Evolutionary conservation across 2,113 vertebrate species (phyloP).

Genomic region (Mesembrinibis cayennensis): DNA sequence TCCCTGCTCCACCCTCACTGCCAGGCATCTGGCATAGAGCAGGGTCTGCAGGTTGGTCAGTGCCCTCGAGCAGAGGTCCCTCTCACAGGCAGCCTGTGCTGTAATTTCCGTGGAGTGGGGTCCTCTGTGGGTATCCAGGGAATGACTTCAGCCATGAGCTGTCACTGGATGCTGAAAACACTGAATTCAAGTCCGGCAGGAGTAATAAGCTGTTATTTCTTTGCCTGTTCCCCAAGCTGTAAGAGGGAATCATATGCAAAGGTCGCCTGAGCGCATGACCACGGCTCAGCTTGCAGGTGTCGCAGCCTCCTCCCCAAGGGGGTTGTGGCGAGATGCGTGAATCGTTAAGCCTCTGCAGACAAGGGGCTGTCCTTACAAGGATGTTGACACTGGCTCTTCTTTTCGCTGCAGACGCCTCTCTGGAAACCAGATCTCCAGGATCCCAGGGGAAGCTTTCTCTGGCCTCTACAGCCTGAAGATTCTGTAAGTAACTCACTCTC

Average conservation of each 20-base stretch:
- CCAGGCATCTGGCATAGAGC: neutral
- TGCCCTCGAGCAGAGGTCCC: neutral
- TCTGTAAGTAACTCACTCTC: conserved; percentile 81
- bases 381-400: neutral
- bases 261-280: fast-evolving
- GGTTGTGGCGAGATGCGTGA: neutral
- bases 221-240: neutral
- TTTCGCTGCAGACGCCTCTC: conserved; percentile 85
- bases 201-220: neutral
- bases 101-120: neutral
- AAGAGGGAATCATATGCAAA: neutral
- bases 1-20: neutral
- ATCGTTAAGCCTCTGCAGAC: neutral
- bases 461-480: conserved; percentile 93
- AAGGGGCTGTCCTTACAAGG: neutral
- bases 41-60: neutral
- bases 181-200: neutral
- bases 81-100: neutral
- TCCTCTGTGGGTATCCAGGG: neutral
- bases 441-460: conserved; percentile 85
- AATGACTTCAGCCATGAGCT: neutral
- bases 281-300: neutral
- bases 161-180: neutral
- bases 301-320: neutral
- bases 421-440: conserved; percentile 90